Evolutionary conservation across 1,140 invertebrate genomes (phyloP).

Genomic region (Microvelia longipes): DNA sequence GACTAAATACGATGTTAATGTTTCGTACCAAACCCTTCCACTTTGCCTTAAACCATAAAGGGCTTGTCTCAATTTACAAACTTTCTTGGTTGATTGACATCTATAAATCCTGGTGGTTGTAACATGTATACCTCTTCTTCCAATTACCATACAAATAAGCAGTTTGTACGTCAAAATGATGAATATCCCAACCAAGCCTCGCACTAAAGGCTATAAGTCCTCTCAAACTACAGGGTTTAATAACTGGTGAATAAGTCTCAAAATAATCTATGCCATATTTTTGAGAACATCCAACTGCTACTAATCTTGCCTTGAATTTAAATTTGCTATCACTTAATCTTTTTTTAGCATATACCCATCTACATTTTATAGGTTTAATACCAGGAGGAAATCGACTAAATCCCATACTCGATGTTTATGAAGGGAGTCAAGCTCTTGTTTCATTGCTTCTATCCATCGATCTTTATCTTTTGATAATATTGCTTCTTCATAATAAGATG

Average conservation of each 20-base stretch:
- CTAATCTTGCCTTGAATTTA: not conserved
- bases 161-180: not conserved
- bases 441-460: too few relatives aligned
- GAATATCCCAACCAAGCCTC: not conserved
- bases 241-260: not conserved
- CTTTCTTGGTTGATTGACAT: not conserved
- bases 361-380: too few relatives aligned
- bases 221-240: not conserved
- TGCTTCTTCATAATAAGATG: too few relatives aligned
- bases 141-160: not conserved
- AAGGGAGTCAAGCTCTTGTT: too few relatives aligned
- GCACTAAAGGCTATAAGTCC: not conserved
- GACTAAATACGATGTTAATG: not conserved
- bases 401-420: too few relatives aligned
- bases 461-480: too few relatives aligned
- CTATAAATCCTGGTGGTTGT: not conserved
- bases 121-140: not conserved
- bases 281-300: too few relatives aligned
- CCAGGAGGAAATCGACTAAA: too few relatives aligned
- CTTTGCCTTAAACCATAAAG: not conserved
- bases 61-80: not conserved
- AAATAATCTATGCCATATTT: not conserved
- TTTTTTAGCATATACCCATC: too few relatives aligned
- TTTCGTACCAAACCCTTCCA: not conserved
- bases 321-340: not conserved